phyloP scores from a whole-genome alignment of 2,888 invertebrate species.

The Cotesia congregata region DNA sequence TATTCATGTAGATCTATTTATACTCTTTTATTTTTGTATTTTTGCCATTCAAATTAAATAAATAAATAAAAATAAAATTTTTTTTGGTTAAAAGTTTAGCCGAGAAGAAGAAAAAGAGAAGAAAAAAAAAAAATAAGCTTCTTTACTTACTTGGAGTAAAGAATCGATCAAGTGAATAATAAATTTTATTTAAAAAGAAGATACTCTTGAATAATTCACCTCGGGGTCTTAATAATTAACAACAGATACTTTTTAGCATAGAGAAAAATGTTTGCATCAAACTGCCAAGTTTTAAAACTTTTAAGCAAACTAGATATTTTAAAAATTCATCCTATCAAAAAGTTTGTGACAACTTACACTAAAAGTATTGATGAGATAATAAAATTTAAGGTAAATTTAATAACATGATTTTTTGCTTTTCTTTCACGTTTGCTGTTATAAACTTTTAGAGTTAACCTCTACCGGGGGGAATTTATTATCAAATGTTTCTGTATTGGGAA shows the following conservation, averaged over 20 bases:
- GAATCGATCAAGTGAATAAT: slow-evolving; percentile 34
- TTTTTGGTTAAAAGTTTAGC: too few species aligned
- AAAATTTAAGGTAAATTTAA: slow-evolving; percentile 13
- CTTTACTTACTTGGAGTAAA: slow-evolving; percentile 15
- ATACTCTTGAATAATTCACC: slow-evolving; percentile 44
- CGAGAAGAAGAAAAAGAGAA: too few species aligned
- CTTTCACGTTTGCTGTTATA: slow-evolving; percentile 18
- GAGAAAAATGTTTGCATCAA: background rate
- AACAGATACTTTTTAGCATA: background rate
- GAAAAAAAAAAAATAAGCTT: too few species aligned
- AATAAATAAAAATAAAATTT: too few species aligned
- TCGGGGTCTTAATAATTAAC: slow-evolving; percentile 44
- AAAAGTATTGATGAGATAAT: background rate
- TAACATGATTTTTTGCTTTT: slow-evolving; percentile 28
- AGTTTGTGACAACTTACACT: background rate
- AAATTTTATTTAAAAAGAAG: slow-evolving; percentile 32
- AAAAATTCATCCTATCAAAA: background rate
- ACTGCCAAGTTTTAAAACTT: background rate
- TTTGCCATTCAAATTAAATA: too few species aligned
- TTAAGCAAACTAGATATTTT: background rate
- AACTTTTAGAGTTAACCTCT: too few species aligned
- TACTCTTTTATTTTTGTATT: too few species aligned
- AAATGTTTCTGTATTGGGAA: too few species aligned
- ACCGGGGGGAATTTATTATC: too few species aligned
- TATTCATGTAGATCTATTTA: too few species aligned